Percentiles rank a stretch among this genome's conserved stretches.
These are phyloP conservation scores for Micropterix aruncella DNA, from an alignment of 2,888 invertebrate genomes.

Conservation along the genomic window DNA sequence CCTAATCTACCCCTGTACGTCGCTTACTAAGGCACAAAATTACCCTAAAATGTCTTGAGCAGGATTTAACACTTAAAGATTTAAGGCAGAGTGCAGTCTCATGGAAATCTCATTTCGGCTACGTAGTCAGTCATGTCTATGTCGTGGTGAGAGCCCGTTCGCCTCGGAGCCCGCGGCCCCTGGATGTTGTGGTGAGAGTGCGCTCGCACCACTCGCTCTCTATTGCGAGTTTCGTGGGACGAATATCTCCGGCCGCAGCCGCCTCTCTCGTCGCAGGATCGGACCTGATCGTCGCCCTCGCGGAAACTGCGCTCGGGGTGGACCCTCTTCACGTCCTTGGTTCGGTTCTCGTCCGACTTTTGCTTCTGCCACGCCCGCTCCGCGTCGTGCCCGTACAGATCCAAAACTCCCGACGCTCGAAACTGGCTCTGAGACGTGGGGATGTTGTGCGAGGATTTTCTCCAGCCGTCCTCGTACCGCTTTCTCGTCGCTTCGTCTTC, in stretches of 20 bases:
- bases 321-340: slow-evolving; percentile 26
- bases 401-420: slow-evolving; percentile 47
- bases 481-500: slow-evolving; percentile 42
- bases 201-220: slow-evolving; percentile 33
- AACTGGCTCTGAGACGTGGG: slow-evolving; percentile 40
- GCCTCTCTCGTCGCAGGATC: slow-evolving; percentile 17
- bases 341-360: slow-evolving; percentile 27
- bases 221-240: slow-evolving; percentile 26
- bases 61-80: slow-evolving; percentile 12
- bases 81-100: slow-evolving; percentile 20
- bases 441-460: slow-evolving; percentile 42
- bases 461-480: slow-evolving; percentile 56
- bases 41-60: not conserved
- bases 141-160: slow-evolving; percentile 49
- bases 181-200: slow-evolving; percentile 51
- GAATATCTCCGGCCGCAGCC: slow-evolving; percentile 32
- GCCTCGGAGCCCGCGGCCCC: slow-evolving; percentile 33
- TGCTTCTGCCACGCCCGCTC: slow-evolving; percentile 40
- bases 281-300: slow-evolving; percentile 25
- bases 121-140: slow-evolving; percentile 47
- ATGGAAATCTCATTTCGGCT: slow-evolving; percentile 50
- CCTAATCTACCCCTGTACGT: too few relatives aligned
- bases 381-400: slow-evolving; percentile 50
- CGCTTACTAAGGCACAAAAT: not conserved
- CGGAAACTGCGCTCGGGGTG: slow-evolving; percentile 20